phyloP scores from a whole-genome alignment of 2,888 invertebrate genomes.

The Zhuqinia jingwanae region DNA sequence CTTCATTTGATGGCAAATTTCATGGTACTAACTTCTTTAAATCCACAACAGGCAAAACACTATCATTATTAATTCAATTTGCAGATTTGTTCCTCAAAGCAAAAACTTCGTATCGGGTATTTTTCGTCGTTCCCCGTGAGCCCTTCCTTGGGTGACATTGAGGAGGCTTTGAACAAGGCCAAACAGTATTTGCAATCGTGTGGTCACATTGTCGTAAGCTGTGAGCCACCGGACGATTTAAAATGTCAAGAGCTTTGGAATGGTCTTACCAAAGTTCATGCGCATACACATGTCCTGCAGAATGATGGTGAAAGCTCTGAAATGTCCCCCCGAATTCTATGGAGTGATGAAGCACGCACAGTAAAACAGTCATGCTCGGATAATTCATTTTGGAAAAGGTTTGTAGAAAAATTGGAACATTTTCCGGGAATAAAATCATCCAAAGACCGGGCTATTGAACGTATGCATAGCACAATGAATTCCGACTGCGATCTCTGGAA shows the following conservation, averaged over 20 bases:
- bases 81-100: slow-evolving; percentile 66
- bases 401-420: slow-evolving; percentile 45
- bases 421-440: slow-evolving; percentile 60
- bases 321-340: slow-evolving; percentile 51
- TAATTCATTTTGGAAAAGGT: slow-evolving; percentile 37
- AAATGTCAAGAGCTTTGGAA: slow-evolving; percentile 64
- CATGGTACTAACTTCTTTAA: too few species aligned
- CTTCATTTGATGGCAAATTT: too few species aligned
- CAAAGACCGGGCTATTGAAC: slow-evolving; percentile 54
- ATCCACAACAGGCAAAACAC: too few species aligned
- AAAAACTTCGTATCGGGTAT: slow-evolving; percentile 71
- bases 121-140: slow-evolving; percentile 45
- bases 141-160: slow-evolving; percentile 69
- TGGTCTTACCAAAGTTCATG: slow-evolving; percentile 54
- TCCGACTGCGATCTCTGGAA: slow-evolving; percentile 67
- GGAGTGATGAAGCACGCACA: slow-evolving; percentile 49
- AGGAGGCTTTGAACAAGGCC: slow-evolving; percentile 48
- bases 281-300: slow-evolving; percentile 32
- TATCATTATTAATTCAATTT: slow-evolving; percentile 17
- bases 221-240: slow-evolving; percentile 63
- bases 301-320: background rate
- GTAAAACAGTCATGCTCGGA: slow-evolving; percentile 29
- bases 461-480: slow-evolving; percentile 45
- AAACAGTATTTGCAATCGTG: slow-evolving; percentile 62
- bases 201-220: slow-evolving; percentile 69